Evolutionary conservation across 2,888 invertebrate species (phyloP), one percentile per base, ranked within the genome.

Genomic region (Zhengitettix transpicula): DNA sequence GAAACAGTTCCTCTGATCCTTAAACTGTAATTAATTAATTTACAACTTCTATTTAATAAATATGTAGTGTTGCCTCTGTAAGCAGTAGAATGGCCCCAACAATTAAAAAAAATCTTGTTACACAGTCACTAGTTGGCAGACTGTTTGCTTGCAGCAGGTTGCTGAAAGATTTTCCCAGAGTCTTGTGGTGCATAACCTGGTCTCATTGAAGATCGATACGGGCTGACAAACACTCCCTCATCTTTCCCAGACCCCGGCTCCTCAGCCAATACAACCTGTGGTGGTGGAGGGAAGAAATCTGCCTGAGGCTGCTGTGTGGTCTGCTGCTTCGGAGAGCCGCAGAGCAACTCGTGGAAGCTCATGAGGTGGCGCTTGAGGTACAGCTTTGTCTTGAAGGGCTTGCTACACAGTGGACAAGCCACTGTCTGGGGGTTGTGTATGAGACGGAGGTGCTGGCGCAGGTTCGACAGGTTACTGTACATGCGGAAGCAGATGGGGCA

Each of bases 391-490:
- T 81, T 81, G 74, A 81, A 82, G 64, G 77, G 76, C 73, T 81
- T 81, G 71, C 75, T 75, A 72, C 81, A 82, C 66, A 80, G 73
- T 64, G 77, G 77, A 72, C 81, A 81, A 68, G 76, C 75, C 68
- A 80, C 80, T 70, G 77, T 78, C 69, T 79, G 80, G 64, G 81
- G 81, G 72, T 79, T 79, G 72, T 82, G 81, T 71, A 82, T 81
- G 67, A 81, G 76, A 72, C 81, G 79, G 74, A 82, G 79, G 73
- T 82, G 81, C 69, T 82, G 81, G 65, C 81, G 75, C 67, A 81
- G 75, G 73, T 82, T 81, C 67, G 81, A 81, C 68, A 81, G 75
- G 73, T 81, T 81, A 74, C 80, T 81, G 76, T 81, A 81, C 69
- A 80, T 78, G 70, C 80, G 78, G 69, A 79, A 79, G 74, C 81